phyloP scores from a whole-genome alignment of 2,888 invertebrate species.

The Nebria salina region DNA sequence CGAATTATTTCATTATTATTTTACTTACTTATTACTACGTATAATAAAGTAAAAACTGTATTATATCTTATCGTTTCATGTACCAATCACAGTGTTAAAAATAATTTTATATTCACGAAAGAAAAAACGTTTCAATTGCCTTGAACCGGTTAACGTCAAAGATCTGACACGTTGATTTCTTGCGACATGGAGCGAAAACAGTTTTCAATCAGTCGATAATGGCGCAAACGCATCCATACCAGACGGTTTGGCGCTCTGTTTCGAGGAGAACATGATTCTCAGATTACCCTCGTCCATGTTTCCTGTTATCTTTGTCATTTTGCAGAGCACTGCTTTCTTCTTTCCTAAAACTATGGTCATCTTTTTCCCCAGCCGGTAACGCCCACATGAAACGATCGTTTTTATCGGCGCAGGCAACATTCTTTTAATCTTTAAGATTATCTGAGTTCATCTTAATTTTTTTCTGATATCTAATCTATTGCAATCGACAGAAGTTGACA shows the following conservation, averaged over 20 bases:
- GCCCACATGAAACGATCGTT: constrained; percentile 9
- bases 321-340: constrained; percentile 13
- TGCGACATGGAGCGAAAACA: neutral
- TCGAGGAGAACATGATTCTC: neutral
- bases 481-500: neutral
- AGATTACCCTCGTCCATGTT: constrained; percentile 17
- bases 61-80: no score
- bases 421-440: constrained; percentile 6
- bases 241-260: constrained; percentile 7
- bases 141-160: neutral
- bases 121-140: neutral
- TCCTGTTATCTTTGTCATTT: constrained; percentile 16
- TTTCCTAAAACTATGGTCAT: constrained; percentile 18
- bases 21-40: no score
- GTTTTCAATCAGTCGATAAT: constrained; percentile 1
- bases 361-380: constrained; percentile 13
- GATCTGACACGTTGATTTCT: constrained; percentile 1
- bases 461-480: neutral
- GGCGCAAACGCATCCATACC: neutral
- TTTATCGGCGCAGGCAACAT: constrained; percentile 7
- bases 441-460: neutral
- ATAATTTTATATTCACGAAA: neutral
- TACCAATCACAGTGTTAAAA: neutral
- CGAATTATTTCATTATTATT: no score
- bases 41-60: no score